A percentile compares a stretch with the other conserved stretches of the same genome.
Conservation (phyloP, 2,113 vertebrate genomes). For the Ivindomyrus marchei region DNA sequence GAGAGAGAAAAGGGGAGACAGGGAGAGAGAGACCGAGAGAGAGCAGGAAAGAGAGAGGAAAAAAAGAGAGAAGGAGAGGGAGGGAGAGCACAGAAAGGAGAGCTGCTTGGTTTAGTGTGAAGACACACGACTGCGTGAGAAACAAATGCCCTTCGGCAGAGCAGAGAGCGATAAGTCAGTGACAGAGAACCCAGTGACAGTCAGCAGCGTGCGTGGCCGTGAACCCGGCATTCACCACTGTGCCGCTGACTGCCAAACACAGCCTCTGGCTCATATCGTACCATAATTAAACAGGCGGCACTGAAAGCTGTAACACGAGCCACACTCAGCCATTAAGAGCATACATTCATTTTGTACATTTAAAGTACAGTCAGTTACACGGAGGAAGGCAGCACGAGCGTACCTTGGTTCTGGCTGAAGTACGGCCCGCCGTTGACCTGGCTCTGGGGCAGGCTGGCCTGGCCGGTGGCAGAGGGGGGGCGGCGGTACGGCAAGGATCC, state of each 20-base stretch:
- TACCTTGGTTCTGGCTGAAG: slow-evolving; percentile 83
- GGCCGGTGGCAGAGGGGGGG: slow-evolving; percentile 77
- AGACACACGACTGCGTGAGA: neutral
- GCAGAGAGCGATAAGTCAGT: neutral
- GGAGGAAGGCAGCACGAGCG: neutral
- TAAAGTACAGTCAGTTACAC: neutral
- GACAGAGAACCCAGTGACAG: slow-evolving; percentile 7
- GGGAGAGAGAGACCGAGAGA: neutral
- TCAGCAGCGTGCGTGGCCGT: neutral
- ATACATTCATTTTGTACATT: neutral
- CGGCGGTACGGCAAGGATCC: slow-evolving; percentile 88
- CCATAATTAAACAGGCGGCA: neutral
- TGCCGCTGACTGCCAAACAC: neutral
- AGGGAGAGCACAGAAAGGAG: neutral
- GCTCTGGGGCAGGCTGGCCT: slow-evolving; percentile 65
- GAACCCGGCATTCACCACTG: neutral
- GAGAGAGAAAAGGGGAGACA: slow-evolving; percentile 2
- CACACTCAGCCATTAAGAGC: neutral
- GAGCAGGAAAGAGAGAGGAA: neutral
- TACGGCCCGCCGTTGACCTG: slow-evolving; percentile 78
- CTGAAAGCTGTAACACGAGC: neutral
- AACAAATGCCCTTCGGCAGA: neutral
- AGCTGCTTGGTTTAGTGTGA: neutral
- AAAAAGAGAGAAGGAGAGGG: neutral
- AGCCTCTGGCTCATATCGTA: neutral